Percentiles rank a stretch among this genome's conserved stretches.
phyloP scores from a whole-genome alignment of 2,797 vertebrate species.

The Natrix natrix region DNA sequence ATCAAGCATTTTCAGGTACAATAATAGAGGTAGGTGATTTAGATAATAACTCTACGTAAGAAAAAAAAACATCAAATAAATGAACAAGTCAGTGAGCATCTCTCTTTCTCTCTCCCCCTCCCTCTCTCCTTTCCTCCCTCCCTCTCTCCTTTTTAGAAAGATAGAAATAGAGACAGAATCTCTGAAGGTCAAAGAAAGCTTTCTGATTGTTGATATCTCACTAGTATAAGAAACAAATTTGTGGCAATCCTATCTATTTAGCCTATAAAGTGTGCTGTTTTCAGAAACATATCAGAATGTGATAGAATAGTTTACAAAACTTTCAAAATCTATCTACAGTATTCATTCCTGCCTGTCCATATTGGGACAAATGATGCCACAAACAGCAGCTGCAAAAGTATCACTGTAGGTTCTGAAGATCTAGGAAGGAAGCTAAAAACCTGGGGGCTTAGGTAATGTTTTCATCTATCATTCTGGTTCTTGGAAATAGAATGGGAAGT shows the following conservation, averaged over 20 bases:
- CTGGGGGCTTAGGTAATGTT: not conserved
- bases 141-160: not conserved
- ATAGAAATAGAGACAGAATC: not conserved
- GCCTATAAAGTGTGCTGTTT: not conserved
- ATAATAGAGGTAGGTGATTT: not conserved
- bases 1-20: not conserved
- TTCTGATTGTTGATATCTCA: not conserved
- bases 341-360: not conserved
- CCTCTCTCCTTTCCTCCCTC: too few relatives aligned
- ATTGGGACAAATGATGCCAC: not conserved
- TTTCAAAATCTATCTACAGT: not conserved
- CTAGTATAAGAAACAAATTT: not conserved
- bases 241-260: not conserved
- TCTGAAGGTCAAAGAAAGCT: not conserved
- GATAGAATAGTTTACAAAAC: not conserved
- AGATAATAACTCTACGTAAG: not conserved
- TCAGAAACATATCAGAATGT: not conserved
- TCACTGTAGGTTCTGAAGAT: not conserved
- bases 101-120: too few relatives aligned
- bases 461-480: not conserved
- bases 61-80: not conserved
- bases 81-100: not conserved
- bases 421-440: not conserved
- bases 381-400: not conserved
- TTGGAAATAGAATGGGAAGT: not conserved